Evolutionary conservation across 2,888 invertebrate genomes (phyloP).

Genomic region (Cantharis lateralis): DNA sequence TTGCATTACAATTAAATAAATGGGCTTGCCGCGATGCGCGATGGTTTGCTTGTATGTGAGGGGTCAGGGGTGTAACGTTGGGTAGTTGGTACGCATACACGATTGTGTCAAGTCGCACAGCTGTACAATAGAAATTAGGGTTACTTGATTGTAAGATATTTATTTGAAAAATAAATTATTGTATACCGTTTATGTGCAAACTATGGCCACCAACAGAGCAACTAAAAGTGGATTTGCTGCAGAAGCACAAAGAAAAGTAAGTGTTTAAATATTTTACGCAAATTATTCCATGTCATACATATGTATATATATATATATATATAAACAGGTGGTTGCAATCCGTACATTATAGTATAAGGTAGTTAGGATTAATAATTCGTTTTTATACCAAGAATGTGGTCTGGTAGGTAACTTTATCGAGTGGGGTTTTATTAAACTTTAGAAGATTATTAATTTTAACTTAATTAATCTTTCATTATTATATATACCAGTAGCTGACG

Average conservation of each 20-base stretch:
- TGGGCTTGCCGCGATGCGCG: not conserved
- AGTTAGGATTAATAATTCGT: not conserved
- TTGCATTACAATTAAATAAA: not conserved
- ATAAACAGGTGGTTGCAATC: not conserved
- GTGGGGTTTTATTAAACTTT: not conserved
- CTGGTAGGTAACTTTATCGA: not conserved
- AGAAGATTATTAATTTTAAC: not conserved
- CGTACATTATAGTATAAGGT: not conserved
- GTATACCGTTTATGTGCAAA: constrained; percentile 24
- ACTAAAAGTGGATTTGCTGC: constrained; percentile 94
- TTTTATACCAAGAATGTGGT: not conserved
- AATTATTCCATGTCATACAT: not conserved
- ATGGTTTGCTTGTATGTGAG: not conserved
- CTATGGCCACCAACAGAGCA: constrained; percentile 82
- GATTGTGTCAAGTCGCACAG: constrained; percentile 7
- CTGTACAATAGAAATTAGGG: constrained; percentile 26
- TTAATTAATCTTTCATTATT: too few relatives aligned
- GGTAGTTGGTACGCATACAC: constrained; percentile 22
- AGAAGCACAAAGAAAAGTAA: constrained; percentile 93
- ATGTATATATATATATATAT: too few relatives aligned
- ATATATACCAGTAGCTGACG: too few relatives aligned
- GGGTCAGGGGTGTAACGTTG: constrained; percentile 17
- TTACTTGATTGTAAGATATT: constrained; percentile 4
- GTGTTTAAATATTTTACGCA: constrained; percentile 36
- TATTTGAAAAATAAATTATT: constrained; percentile 1